Conservation (phyloP, 2,113 vertebrate species). For the Corythoichthys intestinalis region DNA sequence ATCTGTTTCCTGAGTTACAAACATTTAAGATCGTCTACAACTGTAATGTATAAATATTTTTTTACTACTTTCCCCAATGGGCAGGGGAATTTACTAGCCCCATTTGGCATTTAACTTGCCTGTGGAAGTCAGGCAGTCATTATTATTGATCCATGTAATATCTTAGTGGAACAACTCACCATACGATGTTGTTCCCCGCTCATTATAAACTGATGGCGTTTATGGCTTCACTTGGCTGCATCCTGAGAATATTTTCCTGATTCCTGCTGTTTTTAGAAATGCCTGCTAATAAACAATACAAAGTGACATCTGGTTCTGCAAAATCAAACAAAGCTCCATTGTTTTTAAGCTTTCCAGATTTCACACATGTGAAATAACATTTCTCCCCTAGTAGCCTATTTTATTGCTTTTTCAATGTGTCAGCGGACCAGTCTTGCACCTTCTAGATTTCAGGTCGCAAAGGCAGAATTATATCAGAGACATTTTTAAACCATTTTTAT, state of each 20-base stretch:
- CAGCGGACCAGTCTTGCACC: not conserved
- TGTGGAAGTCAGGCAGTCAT: not conserved
- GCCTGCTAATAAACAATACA: not conserved
- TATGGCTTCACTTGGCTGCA: not conserved
- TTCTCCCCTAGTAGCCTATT: not conserved
- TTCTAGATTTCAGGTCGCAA: constrained; percentile 9
- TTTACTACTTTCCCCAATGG: not conserved
- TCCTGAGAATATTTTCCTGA: not conserved
- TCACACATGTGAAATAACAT: not conserved
- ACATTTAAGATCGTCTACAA: no score
- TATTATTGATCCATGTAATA: constrained; percentile 9
- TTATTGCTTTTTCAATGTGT: not conserved
- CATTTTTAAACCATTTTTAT: constrained; percentile 60
- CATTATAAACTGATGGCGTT: not conserved
- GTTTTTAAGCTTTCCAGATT: not conserved
- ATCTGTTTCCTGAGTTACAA: no score
- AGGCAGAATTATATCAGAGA: constrained; percentile 15
- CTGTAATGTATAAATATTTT: not conserved
- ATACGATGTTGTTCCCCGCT: not conserved
- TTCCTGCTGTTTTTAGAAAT: constrained; percentile 1
- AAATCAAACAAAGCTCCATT: not conserved
- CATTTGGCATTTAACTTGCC: constrained; percentile 5
- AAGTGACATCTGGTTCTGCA: not conserved
- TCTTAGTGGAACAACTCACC: not conserved
- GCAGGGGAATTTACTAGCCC: not conserved